Percentiles rank a stretch among this genome's conserved stretches.
phyloP scores from a whole-genome alignment of 2,888 invertebrate genomes.

The Morpho deidamia region DNA sequence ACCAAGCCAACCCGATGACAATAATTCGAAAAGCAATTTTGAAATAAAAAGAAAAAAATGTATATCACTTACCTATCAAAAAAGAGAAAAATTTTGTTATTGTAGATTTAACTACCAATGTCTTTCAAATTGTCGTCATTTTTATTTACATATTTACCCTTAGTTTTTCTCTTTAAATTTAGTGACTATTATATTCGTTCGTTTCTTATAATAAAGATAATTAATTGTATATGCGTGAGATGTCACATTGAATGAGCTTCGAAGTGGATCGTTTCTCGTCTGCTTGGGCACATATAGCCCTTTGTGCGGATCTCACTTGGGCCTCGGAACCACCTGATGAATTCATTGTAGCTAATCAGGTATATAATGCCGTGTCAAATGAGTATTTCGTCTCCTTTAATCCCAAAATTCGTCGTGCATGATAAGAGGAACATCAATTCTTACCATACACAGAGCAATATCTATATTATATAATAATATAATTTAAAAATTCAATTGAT shows the following conservation, averaged over 20 bases:
- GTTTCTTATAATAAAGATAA: conserved; percentile 62
- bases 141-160: conserved; percentile 71
- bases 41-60: conserved; percentile 60
- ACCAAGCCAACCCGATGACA: conserved; percentile 63
- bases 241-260: conserved; percentile 78
- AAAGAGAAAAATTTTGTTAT: conserved; percentile 73
- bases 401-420: no score
- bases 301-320: conserved; percentile 75
- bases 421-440: no score
- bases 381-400: no score
- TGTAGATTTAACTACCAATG: conserved; percentile 72
- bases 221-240: conserved; percentile 65
- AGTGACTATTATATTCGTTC: conserved; percentile 66
- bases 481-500: no score
- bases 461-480: no score
- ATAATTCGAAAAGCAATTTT: conserved; percentile 69
- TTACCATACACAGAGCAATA: no score
- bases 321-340: conserved; percentile 69
- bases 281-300: conserved; percentile 74
- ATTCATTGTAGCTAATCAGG: conserved; percentile 71
- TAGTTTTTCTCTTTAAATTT: conserved; percentile 66
- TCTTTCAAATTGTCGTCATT: conserved; percentile 74
- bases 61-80: conserved; percentile 68
- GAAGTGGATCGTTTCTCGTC: conserved; percentile 70
- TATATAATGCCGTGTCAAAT: conserved; percentile 26